These are phyloP conservation scores for Leptopilina myrica DNA, from an alignment of 2,888 invertebrate genomes.

Conservation along the genomic window DNA sequence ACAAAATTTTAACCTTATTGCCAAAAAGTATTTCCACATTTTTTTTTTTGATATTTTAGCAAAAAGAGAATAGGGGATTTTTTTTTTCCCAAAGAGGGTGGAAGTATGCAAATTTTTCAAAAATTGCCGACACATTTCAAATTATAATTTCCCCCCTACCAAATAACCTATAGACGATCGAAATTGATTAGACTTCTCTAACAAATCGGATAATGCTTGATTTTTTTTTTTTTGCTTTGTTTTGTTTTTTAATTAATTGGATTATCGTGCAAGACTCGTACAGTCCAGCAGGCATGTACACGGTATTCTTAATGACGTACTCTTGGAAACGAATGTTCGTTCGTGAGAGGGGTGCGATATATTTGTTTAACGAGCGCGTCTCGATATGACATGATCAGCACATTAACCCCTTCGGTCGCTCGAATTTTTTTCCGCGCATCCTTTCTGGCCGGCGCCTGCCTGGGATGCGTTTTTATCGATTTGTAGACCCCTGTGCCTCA, in stretches of 20 bases:
- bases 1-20: no score
- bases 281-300: conserved; percentile 36
- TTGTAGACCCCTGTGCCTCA: conserved; percentile 72
- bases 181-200: conserved; percentile 27
- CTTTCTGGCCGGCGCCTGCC: conserved; percentile 74
- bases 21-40: no score
- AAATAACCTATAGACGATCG: not conserved
- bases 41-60: no score
- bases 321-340: conserved; percentile 38
- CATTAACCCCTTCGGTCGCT: conserved; percentile 72
- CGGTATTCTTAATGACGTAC: conserved; percentile 27
- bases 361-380: conserved; percentile 73
- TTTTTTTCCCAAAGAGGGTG: no score
- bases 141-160: conserved; percentile 16
- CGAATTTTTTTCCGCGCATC: conserved; percentile 71
- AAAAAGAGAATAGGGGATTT: not conserved
- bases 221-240: conserved; percentile 3
- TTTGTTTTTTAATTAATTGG: conserved; percentile 34
- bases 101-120: conserved; percentile 8
- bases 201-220: conserved; percentile 28
- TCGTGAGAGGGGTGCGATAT: conserved; percentile 50
- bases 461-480: conserved; percentile 77
- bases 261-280: conserved; percentile 29
- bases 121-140: conserved; percentile 1
- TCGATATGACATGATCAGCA: conserved; percentile 76